A percentile compares a stretch with the other conserved stretches of the same genome.
phyloP scores from a whole-genome alignment of 2,797 vertebrate genomes.

The Macrochelys suwanniensis region DNA sequence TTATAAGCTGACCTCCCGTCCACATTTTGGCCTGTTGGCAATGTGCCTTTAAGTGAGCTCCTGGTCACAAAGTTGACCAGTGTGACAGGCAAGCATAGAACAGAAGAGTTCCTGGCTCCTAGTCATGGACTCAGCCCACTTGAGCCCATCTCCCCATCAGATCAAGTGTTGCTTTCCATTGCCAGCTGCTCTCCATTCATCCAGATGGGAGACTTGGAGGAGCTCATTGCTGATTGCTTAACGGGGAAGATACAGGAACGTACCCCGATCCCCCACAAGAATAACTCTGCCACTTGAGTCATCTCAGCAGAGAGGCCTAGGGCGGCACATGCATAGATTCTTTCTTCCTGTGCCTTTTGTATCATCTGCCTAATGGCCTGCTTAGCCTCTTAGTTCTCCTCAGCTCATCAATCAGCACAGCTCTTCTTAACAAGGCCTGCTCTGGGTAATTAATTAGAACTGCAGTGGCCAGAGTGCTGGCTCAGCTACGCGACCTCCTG shows the following conservation, averaged over 20 bases:
- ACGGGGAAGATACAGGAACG: background rate
- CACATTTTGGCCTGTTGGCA: background rate
- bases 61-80: background rate
- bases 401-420: too few relatives aligned
- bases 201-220: background rate
- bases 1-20: background rate
- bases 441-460: background rate
- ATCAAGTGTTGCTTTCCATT: background rate
- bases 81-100: background rate
- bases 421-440: too few relatives aligned
- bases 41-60: background rate
- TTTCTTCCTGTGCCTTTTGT: background rate
- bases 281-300: background rate
- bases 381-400: too few relatives aligned
- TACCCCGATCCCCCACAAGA: background rate
- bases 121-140: background rate
- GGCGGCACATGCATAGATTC: background rate
- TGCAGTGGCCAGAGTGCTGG: background rate
- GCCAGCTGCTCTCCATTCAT: background rate
- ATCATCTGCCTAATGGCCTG: too few relatives aligned
- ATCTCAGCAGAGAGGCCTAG: background rate
- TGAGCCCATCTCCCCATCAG: background rate
- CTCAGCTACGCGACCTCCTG: too few relatives aligned
- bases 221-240: background rate
- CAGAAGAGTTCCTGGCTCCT: background rate